A percentile compares a stretch with the other conserved stretches of the same genome.
phyloP scores from a whole-genome alignment of 92 coral and sea anemone species.

The Bergia sp. region DNA sequence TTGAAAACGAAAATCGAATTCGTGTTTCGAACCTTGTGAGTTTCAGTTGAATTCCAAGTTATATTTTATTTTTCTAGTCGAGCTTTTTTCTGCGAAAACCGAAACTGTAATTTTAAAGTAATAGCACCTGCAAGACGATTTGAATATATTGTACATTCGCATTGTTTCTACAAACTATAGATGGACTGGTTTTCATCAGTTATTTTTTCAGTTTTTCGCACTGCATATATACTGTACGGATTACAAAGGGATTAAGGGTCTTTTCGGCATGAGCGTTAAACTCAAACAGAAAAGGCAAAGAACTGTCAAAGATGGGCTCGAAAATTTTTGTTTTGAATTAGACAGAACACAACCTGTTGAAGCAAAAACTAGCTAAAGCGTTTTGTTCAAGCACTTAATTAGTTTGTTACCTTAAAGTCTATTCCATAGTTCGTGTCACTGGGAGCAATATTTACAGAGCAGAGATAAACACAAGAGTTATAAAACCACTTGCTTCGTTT shows the following conservation, averaged over 20 bases:
- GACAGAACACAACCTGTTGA: constrained; percentile 7
- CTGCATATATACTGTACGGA: not conserved
- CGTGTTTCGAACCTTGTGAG: not conserved
- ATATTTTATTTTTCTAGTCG: not conserved
- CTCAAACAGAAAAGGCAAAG: not conserved
- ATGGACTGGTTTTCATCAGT: not conserved
- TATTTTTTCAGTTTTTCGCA: not conserved
- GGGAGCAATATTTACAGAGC: not conserved
- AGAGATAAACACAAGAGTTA: not conserved
- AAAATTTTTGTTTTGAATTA: not conserved
- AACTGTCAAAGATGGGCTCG: not conserved
- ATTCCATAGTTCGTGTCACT: not conserved
- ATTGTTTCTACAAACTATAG: not conserved
- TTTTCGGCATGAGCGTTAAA: not conserved
- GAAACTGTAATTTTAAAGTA: not conserved
- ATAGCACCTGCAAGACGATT: not conserved
- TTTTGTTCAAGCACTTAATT: not conserved
- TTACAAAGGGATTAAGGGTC: too few species aligned
- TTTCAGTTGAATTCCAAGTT: not conserved
- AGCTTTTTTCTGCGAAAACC: not conserved
- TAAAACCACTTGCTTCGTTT: not conserved
- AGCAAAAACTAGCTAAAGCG: not conserved
- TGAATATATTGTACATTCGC: not conserved
- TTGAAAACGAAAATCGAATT: not conserved
- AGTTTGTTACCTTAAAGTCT: not conserved